These are phyloP conservation scores for Nannoperca australis DNA, from an alignment of 2,797 vertebrate species.

Conservation along the genomic window DNA sequence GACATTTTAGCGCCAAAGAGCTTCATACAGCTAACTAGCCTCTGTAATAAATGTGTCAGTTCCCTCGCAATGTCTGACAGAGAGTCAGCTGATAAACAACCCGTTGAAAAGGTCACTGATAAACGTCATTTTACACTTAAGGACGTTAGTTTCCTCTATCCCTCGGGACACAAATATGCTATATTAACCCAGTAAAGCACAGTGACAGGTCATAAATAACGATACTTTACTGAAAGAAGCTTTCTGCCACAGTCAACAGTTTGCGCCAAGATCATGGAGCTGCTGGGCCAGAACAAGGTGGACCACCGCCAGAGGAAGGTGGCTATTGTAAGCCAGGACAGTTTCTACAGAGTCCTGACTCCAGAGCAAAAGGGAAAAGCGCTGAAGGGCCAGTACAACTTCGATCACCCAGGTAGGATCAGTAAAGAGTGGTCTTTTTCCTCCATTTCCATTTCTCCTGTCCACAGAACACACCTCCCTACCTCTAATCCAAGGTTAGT, in stretches of 20 bases:
- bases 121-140: neutral
- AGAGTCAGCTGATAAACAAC: conserved; percentile 28
- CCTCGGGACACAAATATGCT: accelerated
- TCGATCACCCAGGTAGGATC: conserved; percentile 93
- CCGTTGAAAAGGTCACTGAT: conserved; percentile 23
- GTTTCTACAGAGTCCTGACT: conserved; percentile 94
- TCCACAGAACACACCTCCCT: neutral
- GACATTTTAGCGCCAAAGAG: neutral
- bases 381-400: conserved; percentile 96
- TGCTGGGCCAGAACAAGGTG: conserved; percentile 95
- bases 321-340: conserved; percentile 95
- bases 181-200: neutral
- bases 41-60: neutral
- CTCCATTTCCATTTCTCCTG: too few species aligned
- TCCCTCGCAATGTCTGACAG: too few species aligned
- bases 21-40: conserved; percentile 16
- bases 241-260: conserved; percentile 90
- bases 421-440: neutral
- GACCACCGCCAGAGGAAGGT: conserved; percentile 95
- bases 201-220: neutral
- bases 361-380: conserved; percentile 94
- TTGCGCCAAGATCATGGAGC: conserved; percentile 99
- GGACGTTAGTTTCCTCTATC: neutral
- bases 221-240: neutral
- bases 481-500: neutral